phyloP scores from a whole-genome alignment of 2,113 vertebrate genomes.

The Grammatotria lemairii region DNA sequence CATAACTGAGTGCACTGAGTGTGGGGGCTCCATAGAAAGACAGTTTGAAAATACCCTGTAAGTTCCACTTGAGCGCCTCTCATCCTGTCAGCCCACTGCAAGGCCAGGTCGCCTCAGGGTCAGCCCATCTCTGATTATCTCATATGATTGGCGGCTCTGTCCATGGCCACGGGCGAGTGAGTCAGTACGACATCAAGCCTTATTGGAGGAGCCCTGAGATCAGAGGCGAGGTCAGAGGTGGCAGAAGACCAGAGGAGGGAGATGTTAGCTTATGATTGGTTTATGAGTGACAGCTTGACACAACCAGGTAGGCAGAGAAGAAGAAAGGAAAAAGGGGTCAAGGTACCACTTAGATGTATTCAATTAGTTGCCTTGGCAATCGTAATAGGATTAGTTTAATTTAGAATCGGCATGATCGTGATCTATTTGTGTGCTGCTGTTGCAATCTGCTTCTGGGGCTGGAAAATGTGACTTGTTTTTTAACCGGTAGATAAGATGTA shows the following conservation, averaged over 20 bases:
- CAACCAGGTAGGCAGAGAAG: neutral
- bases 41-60: slow-evolving; percentile 14
- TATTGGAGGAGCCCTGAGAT: slow-evolving; percentile 54
- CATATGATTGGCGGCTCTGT: slow-evolving; percentile 58
- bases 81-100: slow-evolving; percentile 20
- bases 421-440: neutral
- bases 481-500: neutral
- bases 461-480: neutral
- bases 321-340: slow-evolving; percentile 16
- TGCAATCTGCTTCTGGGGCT: neutral
- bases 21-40: neutral
- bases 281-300: slow-evolving; percentile 61
- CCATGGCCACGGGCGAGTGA: slow-evolving; percentile 42
- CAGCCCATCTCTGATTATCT: slow-evolving; percentile 59
- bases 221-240: slow-evolving; percentile 54
- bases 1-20: neutral
- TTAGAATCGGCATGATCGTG: neutral
- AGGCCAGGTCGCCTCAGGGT: slow-evolving; percentile 51
- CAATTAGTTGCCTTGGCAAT: neutral
- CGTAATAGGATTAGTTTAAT: neutral
- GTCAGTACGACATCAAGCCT: slow-evolving; percentile 29
- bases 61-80: slow-evolving; percentile 37
- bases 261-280: slow-evolving; percentile 61
- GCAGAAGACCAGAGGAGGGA: slow-evolving; percentile 32
- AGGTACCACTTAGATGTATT: neutral